A percentile compares a stretch with the other conserved stretches of the same genome.
Evolutionary conservation across 1,140 invertebrate species (phyloP).

Genomic region (Drosophila triauraria): DNA sequence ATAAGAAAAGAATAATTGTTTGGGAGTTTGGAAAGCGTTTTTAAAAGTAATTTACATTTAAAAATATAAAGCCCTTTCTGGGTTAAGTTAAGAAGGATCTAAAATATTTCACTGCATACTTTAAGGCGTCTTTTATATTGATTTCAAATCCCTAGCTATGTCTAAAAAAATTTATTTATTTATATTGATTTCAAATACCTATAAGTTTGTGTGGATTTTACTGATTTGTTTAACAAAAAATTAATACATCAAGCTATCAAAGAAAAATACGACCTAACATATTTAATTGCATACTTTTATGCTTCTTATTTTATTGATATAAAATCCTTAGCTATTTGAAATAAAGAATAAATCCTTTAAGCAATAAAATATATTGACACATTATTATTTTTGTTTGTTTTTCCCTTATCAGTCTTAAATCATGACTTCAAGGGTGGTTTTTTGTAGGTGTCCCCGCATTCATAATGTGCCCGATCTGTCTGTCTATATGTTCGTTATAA

Average conservation of each 20-base stretch:
- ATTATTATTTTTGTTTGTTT: too few species aligned
- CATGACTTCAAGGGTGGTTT: not conserved
- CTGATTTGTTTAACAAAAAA: too few species aligned
- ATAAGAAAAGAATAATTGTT: not conserved
- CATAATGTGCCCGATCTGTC: not conserved
- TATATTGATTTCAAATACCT: not conserved
- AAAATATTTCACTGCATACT: too few species aligned
- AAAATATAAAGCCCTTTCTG: not conserved
- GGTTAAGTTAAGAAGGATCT: too few species aligned
- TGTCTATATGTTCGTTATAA: not conserved
- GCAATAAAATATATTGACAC: too few species aligned
- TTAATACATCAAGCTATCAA: too few species aligned
- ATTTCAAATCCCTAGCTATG: not conserved
- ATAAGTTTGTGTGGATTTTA: too few species aligned
- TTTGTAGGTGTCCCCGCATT: not conserved
- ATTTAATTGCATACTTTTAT: not conserved
- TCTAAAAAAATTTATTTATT: too few species aligned
- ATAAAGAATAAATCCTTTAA: not conserved
- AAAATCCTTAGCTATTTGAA: not conserved
- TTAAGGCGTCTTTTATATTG: too few species aligned
- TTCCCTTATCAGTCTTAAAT: not conserved
- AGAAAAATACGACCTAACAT: too few species aligned
- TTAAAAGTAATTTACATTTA: not conserved
- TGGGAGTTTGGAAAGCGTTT: not conserved
- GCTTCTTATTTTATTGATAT: not conserved